Evolutionary conservation across 2,888 invertebrate species (phyloP), one percentile per base, ranked within the genome.

Genomic region (Pharmacophagus antenor): DNA sequence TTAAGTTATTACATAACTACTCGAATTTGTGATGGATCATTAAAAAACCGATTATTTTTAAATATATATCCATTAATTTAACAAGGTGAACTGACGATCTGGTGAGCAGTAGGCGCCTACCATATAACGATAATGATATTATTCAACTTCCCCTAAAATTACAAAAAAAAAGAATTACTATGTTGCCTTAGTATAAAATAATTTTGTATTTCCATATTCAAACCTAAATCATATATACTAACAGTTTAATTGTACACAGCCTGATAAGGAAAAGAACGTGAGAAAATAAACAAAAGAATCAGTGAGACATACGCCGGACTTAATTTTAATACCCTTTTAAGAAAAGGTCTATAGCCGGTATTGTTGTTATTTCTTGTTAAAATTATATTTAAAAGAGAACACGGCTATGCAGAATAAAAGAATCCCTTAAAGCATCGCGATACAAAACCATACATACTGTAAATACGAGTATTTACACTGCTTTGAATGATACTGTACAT

Each of bases 1-100:
- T 49, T 21, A 12, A n/a, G n/a, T n/a, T 44, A 27, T 48, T n/a
- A 37, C 31, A 55, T 8, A 50, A 51, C 46, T 51, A 46, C 46
- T 51, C 27, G 42, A 50, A 50, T 51, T 55, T 37, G 23, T 51
- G 21, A 48, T 20, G n/a, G 8, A 55, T 12, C 20, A 31, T 21
- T 4, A 2, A 0, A 37, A 37, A 37, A n/a, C 15, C 37, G n/a
- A 37, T 5, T n/a, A 2, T n/a, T 37, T 15, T n/a, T 8, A n/a
- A 15, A 37, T 37, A 12, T 15, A n/a, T n/a, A n/a, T n/a, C n/a
- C n/a, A n/a, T n/a, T n/a, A n/a, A n/a, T n/a, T n/a, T n/a, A n/a
- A n/a, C n/a, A n/a, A n/a, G n/a, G n/a, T n/a, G n/a, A n/a, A n/a
- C n/a, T n/a, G n/a, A n/a, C n/a, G n/a, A n/a, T n/a, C n/a, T n/a